phyloP scores from a whole-genome alignment of 2,888 invertebrate genomes.

The Acleris literana region DNA sequence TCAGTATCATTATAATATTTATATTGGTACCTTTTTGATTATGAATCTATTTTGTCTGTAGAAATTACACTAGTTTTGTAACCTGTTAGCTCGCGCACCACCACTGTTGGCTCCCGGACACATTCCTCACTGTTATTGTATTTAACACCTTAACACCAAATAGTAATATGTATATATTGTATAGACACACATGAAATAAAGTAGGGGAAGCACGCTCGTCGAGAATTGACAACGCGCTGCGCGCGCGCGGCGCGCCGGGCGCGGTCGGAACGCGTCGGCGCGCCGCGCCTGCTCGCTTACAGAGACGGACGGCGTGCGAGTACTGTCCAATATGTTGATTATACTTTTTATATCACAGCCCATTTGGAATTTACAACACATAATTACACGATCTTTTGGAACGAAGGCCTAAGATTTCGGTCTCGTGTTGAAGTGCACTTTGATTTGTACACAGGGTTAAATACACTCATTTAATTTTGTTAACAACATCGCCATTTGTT shows the following conservation, averaged over 20 bases:
- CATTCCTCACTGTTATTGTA: conserved; percentile 68
- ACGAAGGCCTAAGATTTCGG: conserved; percentile 75
- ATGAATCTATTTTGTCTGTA: conserved; percentile 84
- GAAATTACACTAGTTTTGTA: conserved; percentile 83
- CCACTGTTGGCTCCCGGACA: conserved; percentile 76
- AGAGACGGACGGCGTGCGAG: conserved; percentile 85
- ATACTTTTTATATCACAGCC: conserved; percentile 89
- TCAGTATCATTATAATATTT: conserved; percentile 73
- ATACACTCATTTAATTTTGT: conserved; percentile 75
- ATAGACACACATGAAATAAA: conserved; percentile 72
- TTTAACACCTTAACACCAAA: conserved; percentile 78
- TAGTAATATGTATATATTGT: conserved; percentile 69
- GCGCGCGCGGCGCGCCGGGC: conserved; percentile 10
- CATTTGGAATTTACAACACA: conserved; percentile 89
- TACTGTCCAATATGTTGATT: conserved; percentile 87
- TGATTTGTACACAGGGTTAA: conserved; percentile 82
- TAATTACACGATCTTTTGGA: conserved; percentile 77
- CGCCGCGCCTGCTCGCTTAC: conserved; percentile 49
- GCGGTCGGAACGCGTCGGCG: conserved; percentile 5
- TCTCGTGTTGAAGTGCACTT: conserved; percentile 81
- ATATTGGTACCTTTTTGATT: conserved; percentile 90
- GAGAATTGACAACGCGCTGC: conserved; percentile 72
- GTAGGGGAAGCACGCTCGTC: conserved; percentile 69
- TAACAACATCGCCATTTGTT: conserved; percentile 62
- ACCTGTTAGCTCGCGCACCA: conserved; percentile 58